These are phyloP conservation scores for Eurystomus glaucurus DNA, from an alignment of 2,797 vertebrate genomes.

Conservation along the genomic window DNA sequence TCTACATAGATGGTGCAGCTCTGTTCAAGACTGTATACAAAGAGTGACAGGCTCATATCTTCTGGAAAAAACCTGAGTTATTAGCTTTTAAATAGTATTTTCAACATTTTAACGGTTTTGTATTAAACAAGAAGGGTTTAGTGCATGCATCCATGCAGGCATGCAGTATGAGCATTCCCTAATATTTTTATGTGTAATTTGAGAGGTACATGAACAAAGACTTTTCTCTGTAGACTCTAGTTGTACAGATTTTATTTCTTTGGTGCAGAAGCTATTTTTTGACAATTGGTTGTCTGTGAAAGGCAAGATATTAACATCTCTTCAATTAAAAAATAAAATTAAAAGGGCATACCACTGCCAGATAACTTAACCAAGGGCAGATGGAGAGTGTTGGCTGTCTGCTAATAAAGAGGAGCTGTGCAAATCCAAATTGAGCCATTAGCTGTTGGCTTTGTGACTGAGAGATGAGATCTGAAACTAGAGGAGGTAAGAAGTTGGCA, in stretches of 20 bases:
- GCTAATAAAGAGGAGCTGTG: not conserved
- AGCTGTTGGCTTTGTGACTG: slow-evolving; percentile 1
- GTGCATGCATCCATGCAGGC: not conserved
- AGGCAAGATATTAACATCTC: not conserved
- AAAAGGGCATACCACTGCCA: not conserved
- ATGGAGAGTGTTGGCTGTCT: not conserved
- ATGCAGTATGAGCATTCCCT: not conserved
- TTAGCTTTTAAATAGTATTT: not conserved
- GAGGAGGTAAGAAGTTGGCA: not conserved
- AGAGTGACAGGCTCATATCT: not conserved
- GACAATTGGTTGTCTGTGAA: not conserved
- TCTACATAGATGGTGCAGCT: not conserved
- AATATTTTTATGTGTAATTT: not conserved
- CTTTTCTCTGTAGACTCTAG: not conserved
- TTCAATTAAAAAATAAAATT: not conserved
- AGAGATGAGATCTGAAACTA: not conserved
- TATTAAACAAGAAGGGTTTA: not conserved
- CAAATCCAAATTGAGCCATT: not conserved
- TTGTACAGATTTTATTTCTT: not conserved
- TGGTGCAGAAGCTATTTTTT: not conserved
- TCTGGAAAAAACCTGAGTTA: not conserved
- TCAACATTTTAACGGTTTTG: not conserved
- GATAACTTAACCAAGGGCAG: not conserved
- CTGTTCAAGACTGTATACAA: not conserved
- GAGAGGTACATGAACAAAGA: not conserved